Base-by-base conservation (phyloP, 2,888 invertebrate species). In the Stenchaetothrips biformis region DNA sequence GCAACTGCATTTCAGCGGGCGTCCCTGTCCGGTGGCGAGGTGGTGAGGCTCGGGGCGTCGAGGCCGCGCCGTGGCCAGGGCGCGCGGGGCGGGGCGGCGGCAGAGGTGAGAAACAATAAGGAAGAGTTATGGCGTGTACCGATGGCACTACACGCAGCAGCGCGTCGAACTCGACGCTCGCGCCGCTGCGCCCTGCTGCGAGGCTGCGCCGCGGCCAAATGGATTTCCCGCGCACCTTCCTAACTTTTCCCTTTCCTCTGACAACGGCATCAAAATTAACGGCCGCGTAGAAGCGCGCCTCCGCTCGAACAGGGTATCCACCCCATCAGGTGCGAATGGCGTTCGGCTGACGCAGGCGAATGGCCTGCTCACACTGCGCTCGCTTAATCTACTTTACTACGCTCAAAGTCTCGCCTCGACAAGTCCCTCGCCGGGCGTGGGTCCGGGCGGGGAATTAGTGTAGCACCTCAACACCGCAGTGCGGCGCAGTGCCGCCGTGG, bases 81-180 rank as follows among this genome's bases (percentile, higher is more conserved):
- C 11, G 53, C 53, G 53, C 11, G 13, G 53, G 13, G 18, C 62
- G 2, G 62, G 21, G 21, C 21, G 67, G 67, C 67, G 21, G n/a
- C 67, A 7, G 67, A 74, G 67, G 67, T 74, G 67, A 74, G 67
- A 25, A 74, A 74, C 67, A 74, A 74, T 74, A 74, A 74, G 21
- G 67, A 74, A 74, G 67, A 74, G 67, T 74, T 74, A 74, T 74
- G 67, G 67, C 67, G 7, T 67, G 25, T 25, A 74, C 67, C 67
- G 67, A 74, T 74, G 67, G 67, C 67, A 74, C 13, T 53, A 53
- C 53, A 53, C 53, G 18, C 53, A 21, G 21, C n/a, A n/a, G 67
- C 18, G 21, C 67, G 21, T 67, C 67, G 67, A 67, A 9, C 67
- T 21, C 67, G 7, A 18, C 53, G 18, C 53, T 18, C 18, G 13